phyloP scores from a whole-genome alignment of 2,888 invertebrate species.

The Pammene aurita region DNA sequence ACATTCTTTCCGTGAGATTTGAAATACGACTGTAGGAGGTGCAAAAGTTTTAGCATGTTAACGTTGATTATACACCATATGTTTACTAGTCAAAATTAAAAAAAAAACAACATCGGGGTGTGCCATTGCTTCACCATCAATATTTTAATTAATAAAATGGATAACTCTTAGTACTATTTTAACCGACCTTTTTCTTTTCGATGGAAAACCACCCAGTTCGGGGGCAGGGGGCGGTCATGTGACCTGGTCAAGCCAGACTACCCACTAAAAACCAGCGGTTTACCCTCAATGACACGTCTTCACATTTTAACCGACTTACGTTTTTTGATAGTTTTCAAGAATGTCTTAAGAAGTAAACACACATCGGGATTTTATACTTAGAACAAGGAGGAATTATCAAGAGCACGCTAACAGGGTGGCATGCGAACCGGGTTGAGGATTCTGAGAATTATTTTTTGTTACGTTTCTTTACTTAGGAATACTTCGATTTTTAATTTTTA shows the following conservation, averaged over 20 bases:
- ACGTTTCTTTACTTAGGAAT: conserved; percentile 33
- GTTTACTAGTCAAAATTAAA: no score
- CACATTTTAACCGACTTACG: neutral
- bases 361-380: conserved; percentile 35
- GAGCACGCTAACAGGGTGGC: conserved; percentile 40
- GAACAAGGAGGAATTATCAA: conserved; percentile 41
- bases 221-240: no score
- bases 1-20: no score
- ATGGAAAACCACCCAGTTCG: no score
- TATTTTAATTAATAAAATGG: neutral
- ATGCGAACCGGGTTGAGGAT: conserved; percentile 34
- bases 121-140: neutral
- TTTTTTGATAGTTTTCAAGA: conserved; percentile 24
- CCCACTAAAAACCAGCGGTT: no score
- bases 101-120: no score
- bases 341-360: conserved; percentile 26
- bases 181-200: no score
- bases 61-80: no score
- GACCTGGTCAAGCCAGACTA: no score
- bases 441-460: conserved; percentile 37
- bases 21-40: no score
- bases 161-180: neutral
- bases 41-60: no score
- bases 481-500: conserved; percentile 39
- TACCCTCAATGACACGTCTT: no score